Evolutionary conservation across 2,797 vertebrate genomes (phyloP), one percentile per base, ranked within the genome.

Genomic region (Malacoctenus gilli): DNA sequence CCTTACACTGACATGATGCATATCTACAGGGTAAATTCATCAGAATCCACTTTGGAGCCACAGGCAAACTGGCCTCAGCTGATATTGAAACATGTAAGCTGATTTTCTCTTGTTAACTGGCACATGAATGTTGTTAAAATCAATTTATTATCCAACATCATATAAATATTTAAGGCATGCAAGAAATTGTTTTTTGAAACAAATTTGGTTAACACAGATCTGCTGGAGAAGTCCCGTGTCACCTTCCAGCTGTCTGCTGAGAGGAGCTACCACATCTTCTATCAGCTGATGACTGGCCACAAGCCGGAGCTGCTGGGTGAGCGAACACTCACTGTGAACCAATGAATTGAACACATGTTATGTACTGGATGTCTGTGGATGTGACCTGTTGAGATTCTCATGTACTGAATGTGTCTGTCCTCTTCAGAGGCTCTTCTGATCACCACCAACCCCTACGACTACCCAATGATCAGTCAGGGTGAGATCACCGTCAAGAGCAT

Each of bases 241-340:
- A 93, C 92, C 36, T 95, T 94, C 75, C 94, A 95, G 87, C 75
- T 95, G 78, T 90, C 92, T 72, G 92, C 92, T 79, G 93, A 95
- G 83, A 94, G 94, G 42, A 94, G 93, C 79, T 95, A 95, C 69
- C 94, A 95, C 70, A 96, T 96, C 80, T 96, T 95, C 68, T 96
- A 94, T 65, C 94, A 96, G 83, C 68, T 96, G 75, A 94, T 91
- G 77, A 94, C 93, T 32, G 94, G 94, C 61, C 92, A 95, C 68
- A 95, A 89, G 51, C 93, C 93, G 0, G 93, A 95, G 41, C 82
- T 95, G 0, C 56, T 87, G 32, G 83, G 85, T 87, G 63, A 31
- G 54, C 15, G 3, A 31, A 5, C 28, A 30, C 25, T 28, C 5
- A 6, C 25, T 28, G 2, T 28, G n/a, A n/a, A n/a, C n/a, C n/a